Evolutionary conservation across 2,113 vertebrate genomes (phyloP).

Genomic region (Percina caprodes): DNA sequence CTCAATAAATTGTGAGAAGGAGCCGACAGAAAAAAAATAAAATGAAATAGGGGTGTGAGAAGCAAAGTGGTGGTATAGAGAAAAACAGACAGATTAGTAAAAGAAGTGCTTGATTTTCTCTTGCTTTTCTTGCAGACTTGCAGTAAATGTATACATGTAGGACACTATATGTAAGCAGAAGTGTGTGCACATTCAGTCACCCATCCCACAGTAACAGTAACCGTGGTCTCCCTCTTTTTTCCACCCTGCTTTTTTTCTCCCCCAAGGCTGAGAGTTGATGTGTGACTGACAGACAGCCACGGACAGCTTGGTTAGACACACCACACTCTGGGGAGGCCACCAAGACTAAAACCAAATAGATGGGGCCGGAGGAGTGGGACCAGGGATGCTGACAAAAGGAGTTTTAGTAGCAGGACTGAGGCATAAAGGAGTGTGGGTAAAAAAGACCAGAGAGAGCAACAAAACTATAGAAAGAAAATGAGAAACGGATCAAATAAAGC

Average conservation of each 20-base stretch:
- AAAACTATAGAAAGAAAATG: not conserved
- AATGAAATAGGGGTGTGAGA: conserved; percentile 34
- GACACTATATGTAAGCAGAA: not conserved
- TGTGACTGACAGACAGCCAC: conserved; percentile 78
- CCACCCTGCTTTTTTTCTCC: conserved; percentile 47
- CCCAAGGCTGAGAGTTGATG: conserved; percentile 68
- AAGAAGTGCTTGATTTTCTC: conserved; percentile 15
- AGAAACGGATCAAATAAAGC: conserved; percentile 3
- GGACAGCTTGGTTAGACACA: conserved; percentile 77
- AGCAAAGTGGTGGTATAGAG: conserved; percentile 12
- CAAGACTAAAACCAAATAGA: conserved; percentile 44
- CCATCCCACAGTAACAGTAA: conserved; percentile 35
- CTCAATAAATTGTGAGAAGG: conserved; percentile 46
- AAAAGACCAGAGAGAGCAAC: not conserved
- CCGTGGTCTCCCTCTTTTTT: conserved; percentile 15
- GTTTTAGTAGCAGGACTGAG: conserved; percentile 8
- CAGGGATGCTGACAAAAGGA: conserved; percentile 39
- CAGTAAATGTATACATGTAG: not conserved
- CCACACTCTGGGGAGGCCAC: conserved; percentile 72
- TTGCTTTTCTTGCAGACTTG: not conserved
- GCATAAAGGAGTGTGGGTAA: not conserved
- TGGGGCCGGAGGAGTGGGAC: conserved; percentile 21
- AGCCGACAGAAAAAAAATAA: conserved; percentile 50
- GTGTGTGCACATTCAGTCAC: conserved; percentile 14
- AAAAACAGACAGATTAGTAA: conserved; percentile 25